A percentile compares a stretch with the other conserved stretches of the same genome.
phyloP scores from a whole-genome alignment of 2,113 vertebrate genomes.

The Cyanocitta stelleri region DNA sequence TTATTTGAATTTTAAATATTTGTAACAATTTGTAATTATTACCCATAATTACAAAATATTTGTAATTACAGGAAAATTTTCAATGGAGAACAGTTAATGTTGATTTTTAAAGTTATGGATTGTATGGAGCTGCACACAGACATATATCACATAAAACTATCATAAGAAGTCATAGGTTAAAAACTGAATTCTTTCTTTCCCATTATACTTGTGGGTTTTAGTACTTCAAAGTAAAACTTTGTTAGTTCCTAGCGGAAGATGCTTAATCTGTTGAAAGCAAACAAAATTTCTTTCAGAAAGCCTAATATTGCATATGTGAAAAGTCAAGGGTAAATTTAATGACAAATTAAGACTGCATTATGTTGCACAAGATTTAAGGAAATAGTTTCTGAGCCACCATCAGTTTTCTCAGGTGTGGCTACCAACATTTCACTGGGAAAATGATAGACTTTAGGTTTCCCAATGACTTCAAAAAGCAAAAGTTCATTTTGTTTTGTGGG shows the following conservation, averaged over 20 bases:
- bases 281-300: not conserved
- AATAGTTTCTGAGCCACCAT: not conserved
- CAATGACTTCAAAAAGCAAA: not conserved
- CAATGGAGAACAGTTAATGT: not conserved
- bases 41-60: not conserved
- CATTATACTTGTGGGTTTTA: not conserved
- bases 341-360: not conserved
- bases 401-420: not conserved
- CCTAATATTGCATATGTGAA: not conserved
- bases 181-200: not conserved
- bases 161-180: not conserved
- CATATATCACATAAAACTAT: not conserved
- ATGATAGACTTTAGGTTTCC: not conserved
- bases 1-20: not conserved
- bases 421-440: not conserved
- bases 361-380: not conserved
- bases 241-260: not conserved
- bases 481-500: not conserved
- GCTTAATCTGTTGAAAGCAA: not conserved
- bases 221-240: not conserved
- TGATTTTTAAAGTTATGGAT: not conserved
- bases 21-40: not conserved
- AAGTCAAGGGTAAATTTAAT: not conserved
- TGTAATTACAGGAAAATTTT: not conserved
- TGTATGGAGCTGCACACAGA: not conserved